These are phyloP conservation scores for Anoplopoma fimbria DNA, from an alignment of 2,113 vertebrate genomes.

Conservation along the genomic window DNA sequence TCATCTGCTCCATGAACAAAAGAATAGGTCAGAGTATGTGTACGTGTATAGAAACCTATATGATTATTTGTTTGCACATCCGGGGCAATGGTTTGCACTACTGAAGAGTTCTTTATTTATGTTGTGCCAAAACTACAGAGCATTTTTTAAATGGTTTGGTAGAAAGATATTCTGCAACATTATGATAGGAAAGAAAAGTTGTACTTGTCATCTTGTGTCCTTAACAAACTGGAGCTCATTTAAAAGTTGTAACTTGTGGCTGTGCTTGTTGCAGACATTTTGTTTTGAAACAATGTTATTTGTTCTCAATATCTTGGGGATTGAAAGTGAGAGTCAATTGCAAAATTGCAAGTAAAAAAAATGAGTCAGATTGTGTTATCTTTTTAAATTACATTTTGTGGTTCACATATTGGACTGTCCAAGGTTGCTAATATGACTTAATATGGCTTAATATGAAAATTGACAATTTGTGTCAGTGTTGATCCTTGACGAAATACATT, in stretches of 20 bases:
- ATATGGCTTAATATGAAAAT: background rate
- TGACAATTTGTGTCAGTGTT: background rate
- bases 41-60: background rate
- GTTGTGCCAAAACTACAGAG: background rate
- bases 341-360: background rate
- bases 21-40: conserved; percentile 9
- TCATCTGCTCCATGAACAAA: conserved; percentile 34
- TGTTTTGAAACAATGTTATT: background rate
- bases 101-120: background rate
- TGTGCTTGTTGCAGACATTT: background rate
- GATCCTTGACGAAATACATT: background rate
- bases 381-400: background rate
- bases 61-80: background rate
- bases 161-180: background rate
- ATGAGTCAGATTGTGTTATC: background rate
- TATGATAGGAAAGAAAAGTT: background rate
- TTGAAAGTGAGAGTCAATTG: background rate
- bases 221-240: background rate
- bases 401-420: background rate
- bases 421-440: background rate
- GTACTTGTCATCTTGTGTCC: background rate
- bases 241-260: background rate
- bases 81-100: background rate
- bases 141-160: background rate
- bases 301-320: background rate